Evolutionary conservation across 2,888 invertebrate species (phyloP), one percentile per base, ranked within the genome.

Genomic region (Lithosia quadra): DNA sequence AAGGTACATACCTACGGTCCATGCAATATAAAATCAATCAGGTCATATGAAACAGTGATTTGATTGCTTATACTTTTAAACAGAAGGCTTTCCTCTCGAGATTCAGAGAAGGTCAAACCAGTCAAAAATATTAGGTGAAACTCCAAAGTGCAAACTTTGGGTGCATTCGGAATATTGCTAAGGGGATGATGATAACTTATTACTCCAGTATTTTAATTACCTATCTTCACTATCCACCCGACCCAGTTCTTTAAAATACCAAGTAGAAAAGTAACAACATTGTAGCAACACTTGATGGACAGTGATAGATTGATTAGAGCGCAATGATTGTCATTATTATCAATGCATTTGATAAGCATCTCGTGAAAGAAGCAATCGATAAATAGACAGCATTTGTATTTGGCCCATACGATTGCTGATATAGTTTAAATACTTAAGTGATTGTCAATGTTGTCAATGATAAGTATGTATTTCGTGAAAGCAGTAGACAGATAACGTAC

Each of bases 401-500:
- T 18, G 43, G 43, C 18, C 5, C n/a, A n/a, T 49, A 18, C 18
- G n/a, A 49, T 49, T 49, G 9, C 49, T 49, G 49, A 49, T 43
- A 8, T 49, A 49, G 43, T 43, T 18, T 49, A 49, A 49, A 49
- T 49, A 49, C 49, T 49, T 2, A 49, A n/a, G n/a, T 49, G 49
- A 49, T 8, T 49, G 49, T 49, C 49, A 49, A 49, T 49, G n/a
- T 49, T 49, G n/a, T 49, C 49, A n/a, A n/a, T n/a, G n/a, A 49
- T 49, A 49, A 49, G n/a, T n/a, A 49, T 49, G n/a, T n/a, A 49
- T 49, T n/a, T 49, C n/a, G 1, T 49, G 49, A 49, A 49, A n/a
- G 49, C 49, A 49, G 49, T 49, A 49, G n/a, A 8, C 9, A 49
- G 49, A n/a, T n/a, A 49, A 49, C n/a, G 8, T n/a, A n/a, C n/a